phyloP scores from a whole-genome alignment of 2,888 invertebrate species.

The Tipula vernalis region DNA sequence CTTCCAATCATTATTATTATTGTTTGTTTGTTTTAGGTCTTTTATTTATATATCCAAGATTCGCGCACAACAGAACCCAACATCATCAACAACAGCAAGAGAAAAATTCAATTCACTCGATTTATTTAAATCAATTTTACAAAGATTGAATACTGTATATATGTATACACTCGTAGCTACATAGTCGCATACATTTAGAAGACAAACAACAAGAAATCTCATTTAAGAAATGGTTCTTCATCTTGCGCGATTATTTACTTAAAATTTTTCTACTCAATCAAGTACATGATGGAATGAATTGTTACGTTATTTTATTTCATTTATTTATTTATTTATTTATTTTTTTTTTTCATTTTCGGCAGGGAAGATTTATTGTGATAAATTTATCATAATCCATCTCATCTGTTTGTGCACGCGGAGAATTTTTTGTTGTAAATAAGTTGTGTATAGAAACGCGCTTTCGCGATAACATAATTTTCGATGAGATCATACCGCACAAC shows the following conservation, averaged over 20 bases:
- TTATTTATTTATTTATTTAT: not conserved
- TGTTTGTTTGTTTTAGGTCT: not conserved
- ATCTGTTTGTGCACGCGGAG: not conserved
- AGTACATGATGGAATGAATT: not conserved
- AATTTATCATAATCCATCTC: not conserved
- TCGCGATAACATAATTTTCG: not conserved
- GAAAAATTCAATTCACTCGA: not conserved
- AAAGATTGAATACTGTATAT: not conserved
- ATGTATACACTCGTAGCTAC: no score
- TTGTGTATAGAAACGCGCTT: not conserved
- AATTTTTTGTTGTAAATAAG: not conserved
- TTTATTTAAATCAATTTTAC: slow-evolving; percentile 9
- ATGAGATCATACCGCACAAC: not conserved
- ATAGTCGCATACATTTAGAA: not conserved
- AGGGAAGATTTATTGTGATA: not conserved
- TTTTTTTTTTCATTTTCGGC: not conserved
- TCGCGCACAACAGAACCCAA: not conserved
- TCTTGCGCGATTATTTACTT: not conserved
- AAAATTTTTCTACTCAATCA: not conserved
- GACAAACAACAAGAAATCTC: not conserved
- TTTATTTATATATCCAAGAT: not conserved
- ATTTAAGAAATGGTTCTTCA: not conserved
- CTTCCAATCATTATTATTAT: not conserved
- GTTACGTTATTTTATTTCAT: not conserved
- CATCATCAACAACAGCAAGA: not conserved